These are phyloP conservation scores for Pseudopleuronectes americanus DNA, from an alignment of 2,797 vertebrate species.

Conservation along the genomic window DNA sequence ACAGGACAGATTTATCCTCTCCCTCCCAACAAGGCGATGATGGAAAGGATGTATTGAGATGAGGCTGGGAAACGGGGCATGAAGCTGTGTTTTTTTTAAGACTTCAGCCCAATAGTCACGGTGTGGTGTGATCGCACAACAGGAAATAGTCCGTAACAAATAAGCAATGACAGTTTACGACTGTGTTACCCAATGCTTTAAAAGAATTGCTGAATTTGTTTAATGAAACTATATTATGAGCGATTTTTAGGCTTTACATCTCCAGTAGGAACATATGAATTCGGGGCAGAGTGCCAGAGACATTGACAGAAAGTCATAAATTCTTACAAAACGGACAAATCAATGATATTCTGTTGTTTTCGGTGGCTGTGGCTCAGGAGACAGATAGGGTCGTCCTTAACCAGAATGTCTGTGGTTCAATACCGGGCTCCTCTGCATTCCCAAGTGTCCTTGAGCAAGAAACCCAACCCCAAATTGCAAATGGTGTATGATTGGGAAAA, in stretches of 20 bases:
- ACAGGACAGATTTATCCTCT: slow-evolving; percentile 36
- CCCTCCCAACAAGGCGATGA: slow-evolving; percentile 22
- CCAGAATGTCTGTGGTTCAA: too few species aligned
- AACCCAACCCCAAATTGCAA: too few species aligned
- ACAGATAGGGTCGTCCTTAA: too few species aligned
- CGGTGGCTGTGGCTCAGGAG: too few species aligned
- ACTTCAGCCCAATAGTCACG: not conserved
- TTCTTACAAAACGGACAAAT: not conserved
- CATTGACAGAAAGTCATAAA: not conserved
- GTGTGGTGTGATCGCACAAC: not conserved
- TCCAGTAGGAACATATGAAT: not conserved
- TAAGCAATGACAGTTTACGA: not conserved
- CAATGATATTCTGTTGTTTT: too few species aligned
- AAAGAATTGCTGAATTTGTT: not conserved
- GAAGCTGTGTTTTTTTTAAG: slow-evolving; percentile 20
- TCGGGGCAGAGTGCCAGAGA: not conserved
- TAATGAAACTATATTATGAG: too few species aligned
- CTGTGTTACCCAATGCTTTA: not conserved
- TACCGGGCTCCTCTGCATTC: too few species aligned
- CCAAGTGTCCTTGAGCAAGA: too few species aligned
- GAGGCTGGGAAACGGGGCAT: slow-evolving; percentile 28
- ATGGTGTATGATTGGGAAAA: too few species aligned
- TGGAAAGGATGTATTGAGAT: slow-evolving; percentile 16
- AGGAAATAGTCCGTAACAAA: not conserved
- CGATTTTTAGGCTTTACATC: not conserved